phyloP scores from a whole-genome alignment of 2,113 vertebrate species.

The Proteles cristata region DNA sequence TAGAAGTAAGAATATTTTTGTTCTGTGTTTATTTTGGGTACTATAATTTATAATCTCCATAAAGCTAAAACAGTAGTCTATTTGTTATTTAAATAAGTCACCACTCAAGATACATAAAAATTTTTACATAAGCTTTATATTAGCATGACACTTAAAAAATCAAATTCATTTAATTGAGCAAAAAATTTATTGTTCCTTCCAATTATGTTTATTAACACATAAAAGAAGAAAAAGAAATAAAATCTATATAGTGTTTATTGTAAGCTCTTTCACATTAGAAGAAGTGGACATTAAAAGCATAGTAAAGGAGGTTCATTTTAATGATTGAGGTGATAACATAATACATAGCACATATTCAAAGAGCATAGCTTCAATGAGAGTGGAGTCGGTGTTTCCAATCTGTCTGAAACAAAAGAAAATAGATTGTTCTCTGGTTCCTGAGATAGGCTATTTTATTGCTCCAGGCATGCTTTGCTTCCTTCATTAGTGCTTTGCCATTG shows the following conservation, averaged over 20 bases:
- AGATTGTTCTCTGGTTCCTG: neutral
- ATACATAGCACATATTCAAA: neutral
- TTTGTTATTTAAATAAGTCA: neutral
- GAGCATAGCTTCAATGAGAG: neutral
- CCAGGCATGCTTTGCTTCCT: neutral
- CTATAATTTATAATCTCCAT: constrained; percentile 55
- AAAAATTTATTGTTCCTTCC: neutral
- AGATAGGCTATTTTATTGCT: rapidly evolving
- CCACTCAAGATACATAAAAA: neutral
- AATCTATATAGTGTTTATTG: neutral
- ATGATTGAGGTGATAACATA: neutral
- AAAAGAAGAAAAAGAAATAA: neutral
- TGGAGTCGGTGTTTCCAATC: neutral
- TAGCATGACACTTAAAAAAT: constrained; percentile 63
- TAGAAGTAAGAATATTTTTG: neutral
- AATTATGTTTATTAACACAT: neutral
- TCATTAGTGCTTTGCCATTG: neutral
- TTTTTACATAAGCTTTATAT: constrained; percentile 70
- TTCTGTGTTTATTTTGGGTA: neutral
- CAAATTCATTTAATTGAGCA: neutral
- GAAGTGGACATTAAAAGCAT: neutral
- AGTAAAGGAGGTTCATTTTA: neutral
- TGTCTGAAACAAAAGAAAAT: neutral
- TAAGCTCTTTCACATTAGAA: neutral
- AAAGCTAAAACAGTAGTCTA: constrained; percentile 48